Evolutionary conservation across 2,888 invertebrate genomes (phyloP).

Genomic region (Dichetophora obliterata): DNA sequence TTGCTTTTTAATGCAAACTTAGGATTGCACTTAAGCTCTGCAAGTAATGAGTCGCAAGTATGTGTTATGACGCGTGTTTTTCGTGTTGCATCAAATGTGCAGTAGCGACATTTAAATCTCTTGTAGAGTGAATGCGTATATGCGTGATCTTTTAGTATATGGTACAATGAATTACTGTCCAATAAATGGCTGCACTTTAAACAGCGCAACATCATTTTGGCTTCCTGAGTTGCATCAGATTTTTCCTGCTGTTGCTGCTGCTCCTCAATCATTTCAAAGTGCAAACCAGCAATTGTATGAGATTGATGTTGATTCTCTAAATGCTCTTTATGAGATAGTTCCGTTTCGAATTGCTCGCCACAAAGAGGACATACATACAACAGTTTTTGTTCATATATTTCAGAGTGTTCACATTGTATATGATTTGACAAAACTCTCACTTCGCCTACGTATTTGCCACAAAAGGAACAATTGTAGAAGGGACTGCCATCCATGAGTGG

Average conservation of each 20-base stretch:
- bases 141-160: constrained; percentile 1
- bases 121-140: background rate
- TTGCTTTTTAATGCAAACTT: background rate
- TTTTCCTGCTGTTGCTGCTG: background rate
- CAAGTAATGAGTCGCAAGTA: background rate
- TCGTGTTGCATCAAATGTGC: background rate
- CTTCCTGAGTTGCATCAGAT: background rate
- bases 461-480: background rate
- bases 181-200: background rate
- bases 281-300: constrained; percentile 39
- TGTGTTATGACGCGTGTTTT: background rate
- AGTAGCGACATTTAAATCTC: constrained; percentile 9
- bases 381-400: background rate
- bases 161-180: background rate
- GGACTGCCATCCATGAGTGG: background rate
- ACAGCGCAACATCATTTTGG: background rate
- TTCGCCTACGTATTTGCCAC: background rate
- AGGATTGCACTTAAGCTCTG: background rate
- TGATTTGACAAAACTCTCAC: background rate
- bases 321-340: constrained; percentile 43
- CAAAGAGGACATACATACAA: constrained; percentile 46
- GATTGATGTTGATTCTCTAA: constrained; percentile 41
- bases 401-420: background rate
- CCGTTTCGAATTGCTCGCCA: constrained; percentile 35
- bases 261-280: background rate